Base-by-base conservation (phyloP, 1,140 invertebrate genomes). In the Drosophila kepulauana region DNA sequence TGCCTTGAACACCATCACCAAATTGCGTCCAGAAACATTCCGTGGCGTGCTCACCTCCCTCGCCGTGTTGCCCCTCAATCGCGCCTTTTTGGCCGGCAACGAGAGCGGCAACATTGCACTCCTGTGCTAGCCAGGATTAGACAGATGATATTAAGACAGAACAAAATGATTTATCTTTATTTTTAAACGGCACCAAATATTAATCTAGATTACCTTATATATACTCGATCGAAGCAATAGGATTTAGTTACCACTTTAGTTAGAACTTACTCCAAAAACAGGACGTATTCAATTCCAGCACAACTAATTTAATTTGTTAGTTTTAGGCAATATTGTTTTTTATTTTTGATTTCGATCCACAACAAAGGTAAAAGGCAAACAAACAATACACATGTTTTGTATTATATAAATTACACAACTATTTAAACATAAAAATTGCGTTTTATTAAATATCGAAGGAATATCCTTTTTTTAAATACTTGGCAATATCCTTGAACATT, bases 21-120 rank as follows among this genome's bases (percentile, higher is more conserved):
- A 98, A 91, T 93, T 99, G 6, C 94, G 97, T 45, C 96, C 97
- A 0, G 98, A 99, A 82, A 96, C 96, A 5, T 98, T 99, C 92
- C 97, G 97, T 92, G 98, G 98, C 1, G 95, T 98, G 4, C 93
- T 99, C 3, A 98, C 98, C 10, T 95, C 96, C 11, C 96, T 99
- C 95, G 95, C 96, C 4, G 94, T 99, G 15, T 92, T 99, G 72
- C 98, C 98, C 7, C 93, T 99, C 0, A 99, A 99, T 93, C 95
- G 97, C 89, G 93, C 98, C 57, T 93, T 99, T 7, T 93, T 99
- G 10, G 93, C 99, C 10, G 98, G 98, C 16, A 96, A 97, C 56
- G 98, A 99, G 91, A 98, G 96, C 92, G 98, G 98, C 8, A 95
- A 94, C 81, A 97, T 99, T 58, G 96, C 94, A 80, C 93, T 99